Evolutionary conservation across 2,113 vertebrate species (phyloP).

Genomic region (Melanotaenia duboulayi): DNA sequence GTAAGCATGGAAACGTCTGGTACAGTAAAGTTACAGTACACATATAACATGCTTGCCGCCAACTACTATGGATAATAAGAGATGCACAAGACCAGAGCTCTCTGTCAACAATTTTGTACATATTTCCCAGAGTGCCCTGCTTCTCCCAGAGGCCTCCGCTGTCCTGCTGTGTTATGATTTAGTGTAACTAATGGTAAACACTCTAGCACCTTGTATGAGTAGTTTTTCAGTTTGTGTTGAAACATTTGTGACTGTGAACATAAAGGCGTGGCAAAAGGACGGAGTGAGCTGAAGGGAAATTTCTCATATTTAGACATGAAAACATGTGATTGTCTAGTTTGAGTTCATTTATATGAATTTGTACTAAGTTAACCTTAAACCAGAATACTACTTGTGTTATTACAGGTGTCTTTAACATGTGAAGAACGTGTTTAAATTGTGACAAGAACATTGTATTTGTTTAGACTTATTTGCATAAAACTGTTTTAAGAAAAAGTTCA

Average conservation of each 20-base stretch:
- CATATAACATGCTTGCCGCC: conserved; percentile 12
- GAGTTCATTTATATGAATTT: conserved; percentile 17
- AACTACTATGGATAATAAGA: conserved; percentile 3
- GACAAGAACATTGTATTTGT: background rate
- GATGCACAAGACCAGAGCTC: conserved; percentile 16
- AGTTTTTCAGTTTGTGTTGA: conserved; percentile 66
- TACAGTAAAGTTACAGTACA: background rate
- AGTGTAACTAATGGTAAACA: conserved; percentile 45
- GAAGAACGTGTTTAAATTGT: background rate
- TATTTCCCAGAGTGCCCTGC: conserved; percentile 58
- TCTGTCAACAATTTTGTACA: conserved; percentile 56
- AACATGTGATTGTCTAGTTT: conserved; percentile 9
- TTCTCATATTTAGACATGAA: conserved; percentile 16
- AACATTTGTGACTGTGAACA: conserved; percentile 36
- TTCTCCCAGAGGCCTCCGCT: conserved; percentile 42
- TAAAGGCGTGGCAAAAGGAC: background rate
- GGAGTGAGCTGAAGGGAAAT: conserved; percentile 43
- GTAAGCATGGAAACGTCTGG: conserved; percentile 33
- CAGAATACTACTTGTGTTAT: background rate
- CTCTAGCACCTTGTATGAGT: conserved; percentile 38
- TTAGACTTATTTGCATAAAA: background rate
- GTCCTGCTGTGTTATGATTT: conserved; percentile 53
- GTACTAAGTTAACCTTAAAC: background rate
- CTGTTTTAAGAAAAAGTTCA: background rate
- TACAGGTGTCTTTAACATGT: background rate